Percentiles rank a stretch among this genome's conserved stretches.
Conservation (phyloP, 2,888 invertebrate genomes). For the Stratiomys singularior region DNA sequence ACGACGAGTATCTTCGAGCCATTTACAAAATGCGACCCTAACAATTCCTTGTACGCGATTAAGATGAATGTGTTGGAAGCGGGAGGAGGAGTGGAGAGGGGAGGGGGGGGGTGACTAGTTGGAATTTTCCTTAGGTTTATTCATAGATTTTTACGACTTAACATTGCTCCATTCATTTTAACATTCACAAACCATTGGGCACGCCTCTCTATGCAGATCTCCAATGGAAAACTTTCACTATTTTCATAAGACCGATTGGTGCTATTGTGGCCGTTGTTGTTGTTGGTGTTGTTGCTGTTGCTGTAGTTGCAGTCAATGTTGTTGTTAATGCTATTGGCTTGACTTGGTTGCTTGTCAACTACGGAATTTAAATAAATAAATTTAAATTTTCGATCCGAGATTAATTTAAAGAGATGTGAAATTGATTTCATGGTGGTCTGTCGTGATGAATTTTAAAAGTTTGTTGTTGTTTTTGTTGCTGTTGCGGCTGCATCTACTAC, state of each 20-base stretch:
- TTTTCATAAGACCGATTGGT: background rate
- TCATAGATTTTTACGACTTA: no score
- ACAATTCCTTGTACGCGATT: no score
- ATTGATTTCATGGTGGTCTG: slow-evolving; percentile 10
- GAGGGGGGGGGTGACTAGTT: no score
- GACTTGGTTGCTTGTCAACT: slow-evolving; percentile 14
- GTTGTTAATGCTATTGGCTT: background rate
- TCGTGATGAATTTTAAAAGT: background rate
- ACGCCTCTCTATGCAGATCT: slow-evolving; percentile 9
- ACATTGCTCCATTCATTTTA: background rate
- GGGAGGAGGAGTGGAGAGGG: no score
- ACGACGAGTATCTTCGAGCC: no score
- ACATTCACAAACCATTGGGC: background rate
- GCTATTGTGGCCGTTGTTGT: background rate
- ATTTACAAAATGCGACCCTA: no score
- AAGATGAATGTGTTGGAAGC: no score
- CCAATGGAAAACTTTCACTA: slow-evolving; percentile 21
- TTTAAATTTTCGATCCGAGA: background rate
- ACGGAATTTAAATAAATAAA: slow-evolving; percentile 1
- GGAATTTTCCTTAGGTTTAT: no score
- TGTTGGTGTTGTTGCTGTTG: background rate
- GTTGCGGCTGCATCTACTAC: no score
- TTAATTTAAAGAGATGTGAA: slow-evolving; percentile 15
- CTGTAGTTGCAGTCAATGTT: background rate
- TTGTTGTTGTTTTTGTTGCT: no score